A percentile compares a stretch with the other conserved stretches of the same genome.
These are phyloP conservation scores for Drosophila percnosoma DNA, from an alignment of 2,888 invertebrate species.

Conservation along the genomic window DNA sequence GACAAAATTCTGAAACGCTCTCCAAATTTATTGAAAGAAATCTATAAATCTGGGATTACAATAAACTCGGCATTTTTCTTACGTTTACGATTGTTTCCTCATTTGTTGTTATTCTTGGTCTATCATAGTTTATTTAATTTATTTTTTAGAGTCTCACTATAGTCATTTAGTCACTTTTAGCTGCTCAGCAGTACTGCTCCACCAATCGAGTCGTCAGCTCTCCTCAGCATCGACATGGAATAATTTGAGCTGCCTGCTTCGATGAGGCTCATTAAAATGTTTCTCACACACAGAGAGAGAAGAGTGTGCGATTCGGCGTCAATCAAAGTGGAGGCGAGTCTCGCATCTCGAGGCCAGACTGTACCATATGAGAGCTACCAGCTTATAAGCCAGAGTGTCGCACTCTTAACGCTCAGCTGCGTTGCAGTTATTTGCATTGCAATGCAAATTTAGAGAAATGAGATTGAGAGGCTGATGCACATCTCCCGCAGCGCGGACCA, in stretches of 20 bases:
- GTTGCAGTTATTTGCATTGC: conserved; percentile 50
- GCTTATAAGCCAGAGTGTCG: conserved; percentile 46
- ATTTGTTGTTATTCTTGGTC: not conserved
- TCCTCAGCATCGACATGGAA: not conserved
- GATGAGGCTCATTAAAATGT: conserved; percentile 12
- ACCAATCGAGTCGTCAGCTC: not conserved
- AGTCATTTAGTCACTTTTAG: not conserved
- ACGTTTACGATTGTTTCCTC: not conserved
- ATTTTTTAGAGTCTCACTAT: not conserved
- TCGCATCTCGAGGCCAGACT: not conserved
- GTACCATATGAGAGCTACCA: conserved; percentile 2
- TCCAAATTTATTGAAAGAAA: not conserved
- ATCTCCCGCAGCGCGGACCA: conserved; percentile 55
- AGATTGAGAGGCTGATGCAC: conserved; percentile 43
- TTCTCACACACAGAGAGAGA: not conserved
- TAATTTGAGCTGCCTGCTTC: not conserved
- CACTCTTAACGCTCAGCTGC: conserved; percentile 56
- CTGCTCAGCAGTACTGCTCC: not conserved
- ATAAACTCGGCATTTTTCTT: not conserved
- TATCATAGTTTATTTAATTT: not conserved
- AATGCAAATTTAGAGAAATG: conserved; percentile 49
- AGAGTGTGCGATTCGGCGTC: conserved; percentile 25
- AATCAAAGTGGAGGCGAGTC: conserved; percentile 10
- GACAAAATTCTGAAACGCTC: not conserved
- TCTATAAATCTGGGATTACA: not conserved